Base-by-base conservation (phyloP, 2,113 vertebrate species). In the Loxodonta africana region DNA sequence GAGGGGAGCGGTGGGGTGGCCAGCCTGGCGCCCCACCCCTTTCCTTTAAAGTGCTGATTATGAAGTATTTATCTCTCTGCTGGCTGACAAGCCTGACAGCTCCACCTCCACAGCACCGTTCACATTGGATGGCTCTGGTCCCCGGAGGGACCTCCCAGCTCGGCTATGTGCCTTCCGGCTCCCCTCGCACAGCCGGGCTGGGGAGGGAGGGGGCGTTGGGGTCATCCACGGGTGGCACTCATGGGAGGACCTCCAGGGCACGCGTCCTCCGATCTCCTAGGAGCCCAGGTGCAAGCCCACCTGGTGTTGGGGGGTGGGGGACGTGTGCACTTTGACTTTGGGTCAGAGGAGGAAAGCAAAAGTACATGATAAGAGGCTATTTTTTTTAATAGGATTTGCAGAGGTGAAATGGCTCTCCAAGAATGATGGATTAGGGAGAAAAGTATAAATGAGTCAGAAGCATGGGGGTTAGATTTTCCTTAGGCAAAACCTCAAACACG, bases 41-140 rank as follows among this genome's bases (percentile, higher is more conserved):
- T n/a, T 37, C 82, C 80, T 76, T 94, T 97, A 23, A 97, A 97
- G 97, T 83, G 83, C 84, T 93, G 81, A 2, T 85, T 93, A 26
- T 37, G 95, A 94, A 91, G 97, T 95, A 28, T 89, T 90, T 97
- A 23, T 77, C 95, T 69, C 85, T 57, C 15, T 0, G 44, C 23
- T 78, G 80, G 85, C 46, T 77, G 96, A 83, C 97, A 67, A 0
- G 7, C 80, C 57, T 77, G 91, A 44, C 67, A 88, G 88, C 85
- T 83, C 48, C 92, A 12, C 8, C 53, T 44, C 17, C 63, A 85
- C 25, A 9, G 77, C 41, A 5, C 20, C 95, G 97, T 95, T 94
- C 60, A 90, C 53, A 95, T 96, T 41, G 41, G 62, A 0, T 73
- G 97, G 73, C 94, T 90, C 71, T 95, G 86, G 74, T 62, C 83